A percentile compares a stretch with the other conserved stretches of the same genome.
These are phyloP conservation scores for Urocynchramus pylzowi DNA, from an alignment of 2,113 vertebrate species.

Conservation along the genomic window DNA sequence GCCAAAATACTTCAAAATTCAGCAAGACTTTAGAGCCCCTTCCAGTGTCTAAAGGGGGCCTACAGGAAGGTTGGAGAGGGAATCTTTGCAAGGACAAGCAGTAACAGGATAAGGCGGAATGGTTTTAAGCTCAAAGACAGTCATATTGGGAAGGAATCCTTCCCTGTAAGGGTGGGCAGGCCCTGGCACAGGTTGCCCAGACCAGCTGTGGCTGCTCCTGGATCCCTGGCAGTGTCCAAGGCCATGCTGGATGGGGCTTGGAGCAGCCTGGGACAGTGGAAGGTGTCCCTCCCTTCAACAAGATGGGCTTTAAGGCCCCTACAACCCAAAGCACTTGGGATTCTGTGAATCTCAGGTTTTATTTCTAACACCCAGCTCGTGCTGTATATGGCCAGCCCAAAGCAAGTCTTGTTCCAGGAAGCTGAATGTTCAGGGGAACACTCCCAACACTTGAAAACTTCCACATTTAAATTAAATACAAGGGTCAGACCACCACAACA, in stretches of 20 bases:
- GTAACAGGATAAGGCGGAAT: background rate
- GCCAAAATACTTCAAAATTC: background rate
- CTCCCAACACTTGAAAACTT: background rate
- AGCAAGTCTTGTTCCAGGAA: background rate
- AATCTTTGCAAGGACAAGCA: background rate
- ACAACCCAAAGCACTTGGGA: background rate
- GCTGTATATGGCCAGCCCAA: background rate
- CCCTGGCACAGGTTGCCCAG: background rate
- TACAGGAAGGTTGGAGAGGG: background rate
- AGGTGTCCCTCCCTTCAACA: background rate
- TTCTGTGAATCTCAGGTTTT: background rate
- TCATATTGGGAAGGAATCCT: fast-evolving
- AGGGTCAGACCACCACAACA: fast-evolving
- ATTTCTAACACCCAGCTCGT: background rate
- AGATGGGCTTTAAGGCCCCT: background rate
- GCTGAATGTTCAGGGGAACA: background rate
- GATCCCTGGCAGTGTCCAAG: background rate
- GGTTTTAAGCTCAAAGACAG: background rate
- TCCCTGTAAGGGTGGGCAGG: fast-evolving
- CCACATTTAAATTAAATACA: background rate
- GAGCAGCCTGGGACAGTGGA: background rate
- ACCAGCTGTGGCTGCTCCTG: background rate
- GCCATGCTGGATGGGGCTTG: background rate
- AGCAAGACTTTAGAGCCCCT: background rate
- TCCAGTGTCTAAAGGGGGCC: too few relatives aligned